Evolutionary conservation across 2,888 invertebrate genomes (phyloP).

Genomic region (Cheilosia urbana): DNA sequence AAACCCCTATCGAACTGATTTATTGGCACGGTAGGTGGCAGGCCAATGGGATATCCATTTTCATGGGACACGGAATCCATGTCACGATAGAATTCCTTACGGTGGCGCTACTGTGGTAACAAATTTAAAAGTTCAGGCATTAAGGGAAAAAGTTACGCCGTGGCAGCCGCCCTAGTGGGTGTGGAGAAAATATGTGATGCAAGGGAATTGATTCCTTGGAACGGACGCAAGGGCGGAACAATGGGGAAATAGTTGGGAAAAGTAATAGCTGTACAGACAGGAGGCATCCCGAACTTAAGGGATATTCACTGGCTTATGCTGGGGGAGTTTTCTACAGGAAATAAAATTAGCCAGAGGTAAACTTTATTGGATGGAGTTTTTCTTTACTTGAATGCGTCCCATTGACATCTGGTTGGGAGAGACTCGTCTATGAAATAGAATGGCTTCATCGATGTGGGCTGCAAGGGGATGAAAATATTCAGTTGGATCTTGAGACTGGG

Average conservation of each 20-base stretch:
- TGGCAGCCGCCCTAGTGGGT: neutral
- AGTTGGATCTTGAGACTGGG: no score
- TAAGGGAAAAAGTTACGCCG: constrained; percentile 57
- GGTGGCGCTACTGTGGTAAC: constrained; percentile 45
- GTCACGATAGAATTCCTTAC: constrained; percentile 64
- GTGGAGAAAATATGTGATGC: constrained; percentile 27
- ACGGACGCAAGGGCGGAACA: constrained; percentile 18
- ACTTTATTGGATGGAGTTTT: neutral
- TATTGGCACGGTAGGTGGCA: constrained; percentile 72
- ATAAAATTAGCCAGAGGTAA: constrained; percentile 5
- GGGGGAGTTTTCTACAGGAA: neutral
- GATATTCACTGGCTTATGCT: constrained; percentile 30
- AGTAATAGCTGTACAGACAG: constrained; percentile 43
- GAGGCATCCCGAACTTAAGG: constrained; percentile 33
- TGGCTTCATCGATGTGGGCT: no score
- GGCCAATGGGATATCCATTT: constrained; percentile 71
- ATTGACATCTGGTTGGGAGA: neutral
- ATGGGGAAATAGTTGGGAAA: constrained; percentile 47
- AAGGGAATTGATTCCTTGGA: constrained; percentile 54
- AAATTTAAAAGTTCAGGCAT: constrained; percentile 71
- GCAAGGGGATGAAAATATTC: no score
- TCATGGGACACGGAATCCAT: constrained; percentile 71
- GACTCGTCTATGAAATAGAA: neutral
- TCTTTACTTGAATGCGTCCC: constrained; percentile 30
- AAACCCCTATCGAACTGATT: constrained; percentile 73